These are phyloP conservation scores for Actenoides hombroni DNA, from an alignment of 2,113 vertebrate species.

Conservation along the genomic window DNA sequence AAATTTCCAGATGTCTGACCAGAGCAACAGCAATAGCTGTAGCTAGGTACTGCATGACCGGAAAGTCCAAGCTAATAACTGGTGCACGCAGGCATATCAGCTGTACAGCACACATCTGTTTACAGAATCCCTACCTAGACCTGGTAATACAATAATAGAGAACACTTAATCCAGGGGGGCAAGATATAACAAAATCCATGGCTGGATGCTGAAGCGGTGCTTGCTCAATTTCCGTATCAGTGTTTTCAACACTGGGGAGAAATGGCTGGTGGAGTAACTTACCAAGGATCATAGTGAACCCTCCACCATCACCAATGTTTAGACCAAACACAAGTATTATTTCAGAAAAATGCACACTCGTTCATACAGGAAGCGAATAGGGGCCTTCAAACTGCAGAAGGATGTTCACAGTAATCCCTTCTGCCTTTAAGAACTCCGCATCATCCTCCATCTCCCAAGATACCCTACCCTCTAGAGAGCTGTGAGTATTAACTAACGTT, in stretches of 20 bases:
- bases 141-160: neutral
- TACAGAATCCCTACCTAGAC: neutral
- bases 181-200: neutral
- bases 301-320: neutral
- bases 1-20: neutral
- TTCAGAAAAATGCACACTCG: fast-evolving
- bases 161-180: neutral
- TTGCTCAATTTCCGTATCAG: neutral
- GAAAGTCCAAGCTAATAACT: neutral
- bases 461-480: neutral
- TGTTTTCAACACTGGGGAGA: neutral
- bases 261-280: neutral
- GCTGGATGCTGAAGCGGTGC: neutral
- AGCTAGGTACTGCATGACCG: neutral
- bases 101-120: neutral
- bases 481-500: neutral
- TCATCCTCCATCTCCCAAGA: neutral
- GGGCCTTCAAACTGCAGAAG: neutral
- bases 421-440: neutral
- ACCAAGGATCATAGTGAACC: neutral
- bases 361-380: neutral
- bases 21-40: neutral
- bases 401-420: neutral
- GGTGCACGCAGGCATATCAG: neutral
- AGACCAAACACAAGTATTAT: neutral